phyloP scores from a whole-genome alignment of 2,797 vertebrate species.

The Miichthys miiuy region DNA sequence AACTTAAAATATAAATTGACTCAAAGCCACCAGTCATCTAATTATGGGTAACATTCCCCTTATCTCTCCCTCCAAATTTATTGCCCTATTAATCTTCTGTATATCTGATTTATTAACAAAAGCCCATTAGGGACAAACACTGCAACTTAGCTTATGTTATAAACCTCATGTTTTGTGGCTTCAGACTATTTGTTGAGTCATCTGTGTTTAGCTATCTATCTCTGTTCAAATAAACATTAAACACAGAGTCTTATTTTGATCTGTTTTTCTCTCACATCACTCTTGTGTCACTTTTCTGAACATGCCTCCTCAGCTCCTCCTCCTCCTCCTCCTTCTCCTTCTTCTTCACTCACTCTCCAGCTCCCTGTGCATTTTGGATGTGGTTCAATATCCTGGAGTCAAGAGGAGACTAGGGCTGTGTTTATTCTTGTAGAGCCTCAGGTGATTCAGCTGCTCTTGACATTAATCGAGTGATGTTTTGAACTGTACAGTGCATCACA shows the following conservation, averaged over 20 bases:
- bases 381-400: constrained; percentile 54
- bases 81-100: constrained; percentile 7
- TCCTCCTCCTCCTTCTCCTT: not conserved
- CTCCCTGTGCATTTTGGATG: constrained; percentile 44
- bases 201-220: constrained; percentile 19
- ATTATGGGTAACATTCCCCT: not conserved
- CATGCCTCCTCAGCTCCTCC: not conserved
- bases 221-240: constrained; percentile 2
- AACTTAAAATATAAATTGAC: constrained; percentile 37
- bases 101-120: constrained; percentile 31
- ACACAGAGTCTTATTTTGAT: constrained; percentile 25
- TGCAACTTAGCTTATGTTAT: not conserved
- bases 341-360: not conserved
- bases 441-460: constrained; percentile 70
- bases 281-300: not conserved
- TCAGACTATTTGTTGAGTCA: not conserved
- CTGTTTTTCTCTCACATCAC: constrained; percentile 7
- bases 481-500: constrained; percentile 20
- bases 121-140: constrained; percentile 1
- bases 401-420: constrained; percentile 51
- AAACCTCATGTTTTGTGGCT: constrained; percentile 5
- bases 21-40: not conserved
- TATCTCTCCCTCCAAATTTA: not conserved
- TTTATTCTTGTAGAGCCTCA: constrained; percentile 71
- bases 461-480: constrained; percentile 48